phyloP scores from a whole-genome alignment of 2,797 vertebrate species.

The Philypnodon macrostomus region DNA sequence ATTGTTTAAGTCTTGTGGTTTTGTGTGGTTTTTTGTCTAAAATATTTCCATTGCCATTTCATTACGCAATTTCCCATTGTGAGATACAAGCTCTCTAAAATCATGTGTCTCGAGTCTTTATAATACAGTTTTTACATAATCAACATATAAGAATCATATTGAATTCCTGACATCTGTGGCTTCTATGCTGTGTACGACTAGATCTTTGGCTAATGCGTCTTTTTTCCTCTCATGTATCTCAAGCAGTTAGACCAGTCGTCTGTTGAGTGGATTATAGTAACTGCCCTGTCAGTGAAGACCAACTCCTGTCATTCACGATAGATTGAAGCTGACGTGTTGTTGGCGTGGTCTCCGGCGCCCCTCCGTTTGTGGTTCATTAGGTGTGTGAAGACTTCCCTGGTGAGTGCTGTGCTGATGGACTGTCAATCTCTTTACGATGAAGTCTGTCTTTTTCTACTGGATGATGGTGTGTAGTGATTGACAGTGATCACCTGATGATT shows the following conservation, averaged over 20 bases:
- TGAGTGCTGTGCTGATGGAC: conserved; percentile 47
- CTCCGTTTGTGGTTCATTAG: conserved; percentile 47
- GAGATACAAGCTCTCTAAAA: too few species aligned
- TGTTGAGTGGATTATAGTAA: conserved; percentile 21
- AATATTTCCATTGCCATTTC: too few species aligned
- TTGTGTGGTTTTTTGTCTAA: too few species aligned
- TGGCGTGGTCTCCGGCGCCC: conserved; percentile 22
- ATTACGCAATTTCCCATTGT: too few species aligned
- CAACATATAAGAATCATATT: too few species aligned
- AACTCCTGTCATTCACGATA: conserved; percentile 55
- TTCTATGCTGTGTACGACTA: neutral
- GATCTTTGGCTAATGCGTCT: conserved; percentile 25
- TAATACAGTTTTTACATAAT: too few species aligned
- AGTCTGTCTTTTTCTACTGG: conserved; percentile 8
- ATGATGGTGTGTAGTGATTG: conserved; percentile 25
- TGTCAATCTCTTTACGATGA: conserved; percentile 47
- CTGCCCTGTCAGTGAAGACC: conserved; percentile 27
- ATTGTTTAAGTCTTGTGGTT: too few species aligned
- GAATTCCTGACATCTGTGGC: too few species aligned
- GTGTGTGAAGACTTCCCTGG: conserved; percentile 34
- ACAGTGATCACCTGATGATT: conserved; percentile 17
- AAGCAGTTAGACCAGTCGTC: conserved; percentile 7
- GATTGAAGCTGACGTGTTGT: conserved; percentile 59
- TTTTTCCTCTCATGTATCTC: conserved; percentile 3
- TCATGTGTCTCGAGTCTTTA: too few species aligned